A percentile compares a stretch with the other conserved stretches of the same genome.
phyloP scores from a whole-genome alignment of 2,113 vertebrate genomes.

The Chionodraco myersi region DNA sequence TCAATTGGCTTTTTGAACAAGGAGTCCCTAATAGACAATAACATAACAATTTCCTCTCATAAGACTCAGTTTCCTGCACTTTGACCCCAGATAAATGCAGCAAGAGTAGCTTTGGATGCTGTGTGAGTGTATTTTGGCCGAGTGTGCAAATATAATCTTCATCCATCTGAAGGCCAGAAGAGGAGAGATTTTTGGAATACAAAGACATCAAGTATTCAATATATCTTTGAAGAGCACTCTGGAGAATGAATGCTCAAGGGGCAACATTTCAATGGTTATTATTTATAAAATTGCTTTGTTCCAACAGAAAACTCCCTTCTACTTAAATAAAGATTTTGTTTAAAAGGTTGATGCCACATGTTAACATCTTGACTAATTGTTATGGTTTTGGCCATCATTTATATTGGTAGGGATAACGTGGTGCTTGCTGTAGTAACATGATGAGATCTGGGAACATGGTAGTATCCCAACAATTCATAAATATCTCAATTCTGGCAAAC shows the following conservation, averaged over 20 bases:
- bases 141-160: slow-evolving; percentile 12
- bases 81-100: slow-evolving; percentile 1
- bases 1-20: slow-evolving; percentile 10
- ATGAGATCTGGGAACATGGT: neutral
- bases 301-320: slow-evolving; percentile 16
- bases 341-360: neutral
- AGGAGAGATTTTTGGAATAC: slow-evolving; percentile 32
- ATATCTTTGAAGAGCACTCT: slow-evolving; percentile 37
- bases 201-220: slow-evolving; percentile 23
- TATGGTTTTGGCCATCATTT: neutral
- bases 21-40: slow-evolving; percentile 30
- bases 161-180: slow-evolving; percentile 17
- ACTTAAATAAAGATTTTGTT: slow-evolving; percentile 33
- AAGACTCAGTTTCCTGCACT: slow-evolving; percentile 12
- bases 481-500: too few relatives aligned
- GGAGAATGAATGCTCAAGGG: slow-evolving; percentile 28
- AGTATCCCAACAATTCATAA: neutral
- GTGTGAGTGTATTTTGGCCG: slow-evolving; percentile 32
- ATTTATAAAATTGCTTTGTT: slow-evolving; percentile 22
- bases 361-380: slow-evolving; percentile 3
- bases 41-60: slow-evolving; percentile 28
- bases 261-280: slow-evolving; percentile 25
- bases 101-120: slow-evolving; percentile 31
- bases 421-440: neutral
- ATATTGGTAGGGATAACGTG: neutral